phyloP scores from a whole-genome alignment of 2,113 vertebrate species.

The Aramus guarauna region DNA sequence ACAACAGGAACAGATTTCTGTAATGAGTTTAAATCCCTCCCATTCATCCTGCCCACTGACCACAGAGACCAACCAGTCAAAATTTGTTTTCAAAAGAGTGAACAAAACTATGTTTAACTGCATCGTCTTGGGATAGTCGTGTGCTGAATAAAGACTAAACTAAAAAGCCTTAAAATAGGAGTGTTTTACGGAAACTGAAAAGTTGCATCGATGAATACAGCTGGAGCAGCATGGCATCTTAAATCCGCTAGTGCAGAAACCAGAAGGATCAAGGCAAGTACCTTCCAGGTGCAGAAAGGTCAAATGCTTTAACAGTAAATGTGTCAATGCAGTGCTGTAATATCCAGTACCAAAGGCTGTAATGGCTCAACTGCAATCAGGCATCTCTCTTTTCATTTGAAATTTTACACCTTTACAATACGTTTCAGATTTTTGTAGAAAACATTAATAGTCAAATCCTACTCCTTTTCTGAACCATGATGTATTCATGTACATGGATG shows the following conservation, averaged over 20 bases:
- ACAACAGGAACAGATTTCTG: background rate
- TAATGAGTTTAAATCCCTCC: background rate
- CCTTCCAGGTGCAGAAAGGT: background rate
- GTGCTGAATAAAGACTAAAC: background rate
- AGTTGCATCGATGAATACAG: background rate
- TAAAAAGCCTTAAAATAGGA: background rate
- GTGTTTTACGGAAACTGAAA: background rate
- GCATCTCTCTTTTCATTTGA: background rate
- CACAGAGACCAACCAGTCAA: background rate
- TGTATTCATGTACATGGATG: background rate
- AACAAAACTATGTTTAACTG: background rate
- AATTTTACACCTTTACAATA: background rate
- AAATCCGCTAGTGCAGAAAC: background rate
- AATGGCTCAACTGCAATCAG: background rate
- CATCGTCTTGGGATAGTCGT: background rate
- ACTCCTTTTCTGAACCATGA: background rate
- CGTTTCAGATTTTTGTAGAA: background rate
- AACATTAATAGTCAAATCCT: background rate
- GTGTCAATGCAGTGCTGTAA: background rate
- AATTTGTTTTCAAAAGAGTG: background rate
- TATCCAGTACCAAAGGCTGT: background rate
- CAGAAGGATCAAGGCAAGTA: background rate
- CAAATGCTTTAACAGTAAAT: background rate
- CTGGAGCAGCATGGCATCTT: background rate
- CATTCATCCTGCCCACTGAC: background rate